Conservation (phyloP, 2,888 invertebrate species). For the Celastrina argiolus region DNA sequence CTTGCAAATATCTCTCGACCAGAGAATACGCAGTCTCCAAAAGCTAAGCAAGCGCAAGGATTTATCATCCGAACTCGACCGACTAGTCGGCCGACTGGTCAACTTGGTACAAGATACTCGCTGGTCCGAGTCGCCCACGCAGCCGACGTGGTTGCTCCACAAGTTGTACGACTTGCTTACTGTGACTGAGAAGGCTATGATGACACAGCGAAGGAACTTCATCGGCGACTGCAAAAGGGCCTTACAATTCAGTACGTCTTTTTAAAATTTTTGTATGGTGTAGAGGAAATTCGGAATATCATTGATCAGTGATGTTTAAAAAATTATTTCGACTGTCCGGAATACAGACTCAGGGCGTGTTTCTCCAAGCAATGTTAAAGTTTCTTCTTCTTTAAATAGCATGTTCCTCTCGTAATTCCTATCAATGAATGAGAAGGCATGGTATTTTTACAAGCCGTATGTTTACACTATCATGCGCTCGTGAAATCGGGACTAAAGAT, state of each 20-base stretch:
- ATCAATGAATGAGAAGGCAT: too few species aligned
- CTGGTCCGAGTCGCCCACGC: conserved; percentile 44
- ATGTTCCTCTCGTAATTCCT: too few species aligned
- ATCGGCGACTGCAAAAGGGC: conserved; percentile 46
- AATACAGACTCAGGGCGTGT: too few species aligned
- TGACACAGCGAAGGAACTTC: conserved; percentile 46
- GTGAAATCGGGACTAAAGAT: too few species aligned
- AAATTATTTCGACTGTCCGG: too few species aligned
- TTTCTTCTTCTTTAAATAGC: too few species aligned
- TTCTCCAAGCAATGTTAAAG: too few species aligned
- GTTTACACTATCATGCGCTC: too few species aligned
- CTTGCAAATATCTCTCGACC: conserved; percentile 55
- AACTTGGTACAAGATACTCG: conserved; percentile 54
- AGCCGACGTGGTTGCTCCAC: conserved; percentile 59
- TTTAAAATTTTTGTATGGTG: not conserved
- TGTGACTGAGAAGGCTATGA: conserved; percentile 61
- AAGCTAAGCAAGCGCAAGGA: conserved; percentile 58
- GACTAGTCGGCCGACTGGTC: conserved; percentile 59
- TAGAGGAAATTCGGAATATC: not conserved
- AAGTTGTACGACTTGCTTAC: conserved; percentile 61
- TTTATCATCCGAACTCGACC: conserved; percentile 55
- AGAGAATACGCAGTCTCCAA: conserved; percentile 55
- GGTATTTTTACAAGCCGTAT: too few species aligned
- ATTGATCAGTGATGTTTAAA: too few species aligned
- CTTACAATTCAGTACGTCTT: conserved; percentile 20